Evolutionary conservation across 2,888 invertebrate species (phyloP).

Genomic region (Rhagium mordax): DNA sequence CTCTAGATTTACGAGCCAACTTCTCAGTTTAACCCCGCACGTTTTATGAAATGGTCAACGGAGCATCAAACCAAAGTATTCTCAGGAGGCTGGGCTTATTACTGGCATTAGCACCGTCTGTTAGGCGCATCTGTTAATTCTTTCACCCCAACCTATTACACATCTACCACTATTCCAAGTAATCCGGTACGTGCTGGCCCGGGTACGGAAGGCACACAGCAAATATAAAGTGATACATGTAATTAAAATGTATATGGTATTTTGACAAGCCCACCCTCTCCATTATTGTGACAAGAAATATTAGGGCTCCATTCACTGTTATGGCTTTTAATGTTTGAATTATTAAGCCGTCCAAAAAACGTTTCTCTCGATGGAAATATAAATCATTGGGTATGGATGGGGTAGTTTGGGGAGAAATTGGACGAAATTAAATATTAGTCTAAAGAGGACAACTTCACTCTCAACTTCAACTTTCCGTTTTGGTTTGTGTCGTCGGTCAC

Average conservation of each 20-base stretch:
- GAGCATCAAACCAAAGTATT: conserved; percentile 65
- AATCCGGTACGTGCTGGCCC: conserved; percentile 19
- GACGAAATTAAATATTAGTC: too few species aligned
- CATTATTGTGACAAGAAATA: conserved; percentile 50
- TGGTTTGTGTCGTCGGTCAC: too few species aligned
- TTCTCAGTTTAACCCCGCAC: conserved; percentile 39
- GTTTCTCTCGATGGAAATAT: conserved; percentile 10
- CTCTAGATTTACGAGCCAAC: neutral
- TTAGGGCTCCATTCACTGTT: conserved; percentile 44
- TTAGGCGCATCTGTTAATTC: conserved; percentile 71
- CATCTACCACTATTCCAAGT: conserved; percentile 59
- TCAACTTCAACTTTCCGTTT: too few species aligned
- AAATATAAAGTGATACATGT: conserved; percentile 64
- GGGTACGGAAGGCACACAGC: conserved; percentile 47
- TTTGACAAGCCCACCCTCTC: conserved; percentile 64
- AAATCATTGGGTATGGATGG: too few species aligned
- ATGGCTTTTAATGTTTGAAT: conserved; percentile 52
- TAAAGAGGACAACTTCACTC: too few species aligned
- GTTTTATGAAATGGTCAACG: conserved; percentile 60
- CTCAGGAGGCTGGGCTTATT: conserved; percentile 63
- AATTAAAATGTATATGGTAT: conserved; percentile 69
- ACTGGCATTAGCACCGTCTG: conserved; percentile 70
- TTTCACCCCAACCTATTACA: conserved; percentile 65
- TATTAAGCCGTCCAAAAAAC: conserved; percentile 51
- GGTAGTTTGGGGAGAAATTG: too few species aligned